Conservation (phyloP, 1,140 invertebrate species). For the Drosophila sucinea region DNA sequence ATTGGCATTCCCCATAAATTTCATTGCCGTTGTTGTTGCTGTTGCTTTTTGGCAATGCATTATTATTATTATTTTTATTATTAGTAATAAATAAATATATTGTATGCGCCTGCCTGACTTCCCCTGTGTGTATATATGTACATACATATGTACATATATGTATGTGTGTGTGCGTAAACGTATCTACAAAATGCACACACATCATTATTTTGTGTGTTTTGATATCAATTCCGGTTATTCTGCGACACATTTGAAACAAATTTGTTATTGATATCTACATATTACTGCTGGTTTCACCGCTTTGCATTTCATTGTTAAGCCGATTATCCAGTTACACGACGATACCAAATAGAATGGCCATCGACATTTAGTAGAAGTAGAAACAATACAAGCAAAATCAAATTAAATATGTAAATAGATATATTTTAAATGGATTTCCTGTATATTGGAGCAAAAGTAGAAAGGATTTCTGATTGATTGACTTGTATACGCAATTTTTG, state of each 20-base stretch:
- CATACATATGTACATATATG: background rate
- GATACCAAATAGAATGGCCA: background rate
- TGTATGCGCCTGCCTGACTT: conserved; percentile 20
- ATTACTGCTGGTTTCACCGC: background rate
- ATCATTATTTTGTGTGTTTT: conserved; percentile 2
- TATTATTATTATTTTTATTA: conserved; percentile 59
- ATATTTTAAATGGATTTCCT: background rate
- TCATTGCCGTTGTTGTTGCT: conserved; percentile 5
- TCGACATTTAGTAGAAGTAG: background rate
- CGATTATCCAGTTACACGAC: conserved; percentile 11
- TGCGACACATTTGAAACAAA: conserved; percentile 4
- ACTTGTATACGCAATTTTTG: background rate
- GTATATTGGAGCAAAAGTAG: background rate
- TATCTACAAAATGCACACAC: background rate
- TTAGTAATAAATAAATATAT: conserved; percentile 49
- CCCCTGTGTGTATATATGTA: background rate
- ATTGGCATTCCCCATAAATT: conserved; percentile 48
- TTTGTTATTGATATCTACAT: background rate
- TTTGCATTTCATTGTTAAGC: conserved; percentile 3
- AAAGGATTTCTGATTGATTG: conserved; percentile 11
- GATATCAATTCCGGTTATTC: conserved; percentile 12
- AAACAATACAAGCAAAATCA: background rate
- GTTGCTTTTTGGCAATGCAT: conserved; percentile 47
- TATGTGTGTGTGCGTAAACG: background rate
- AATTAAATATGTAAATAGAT: background rate